These are phyloP conservation scores for Acromyrmex echinatior DNA, from an alignment of 1,140 invertebrate species.

Conservation along the genomic window DNA sequence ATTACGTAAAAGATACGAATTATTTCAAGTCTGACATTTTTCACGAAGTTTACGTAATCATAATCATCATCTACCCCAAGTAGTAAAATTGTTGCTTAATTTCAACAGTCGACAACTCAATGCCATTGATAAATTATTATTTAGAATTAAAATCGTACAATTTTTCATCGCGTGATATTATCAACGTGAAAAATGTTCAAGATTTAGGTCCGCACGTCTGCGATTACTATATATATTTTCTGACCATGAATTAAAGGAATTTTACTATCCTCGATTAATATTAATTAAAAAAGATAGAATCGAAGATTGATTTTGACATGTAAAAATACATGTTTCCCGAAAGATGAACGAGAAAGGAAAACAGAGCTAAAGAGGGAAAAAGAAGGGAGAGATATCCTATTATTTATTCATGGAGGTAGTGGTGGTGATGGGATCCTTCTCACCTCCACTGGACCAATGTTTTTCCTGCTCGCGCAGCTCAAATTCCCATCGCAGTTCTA, in stretches of 20 bases:
- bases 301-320: conserved; percentile 31
- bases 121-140: neutral
- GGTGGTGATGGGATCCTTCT: conserved; percentile 84
- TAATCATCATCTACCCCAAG: neutral
- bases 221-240: neutral
- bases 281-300: conserved; percentile 21
- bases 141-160: conserved; percentile 5
- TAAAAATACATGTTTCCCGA: conserved; percentile 40
- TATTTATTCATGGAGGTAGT: conserved; percentile 84
- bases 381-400: neutral
- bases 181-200: conserved; percentile 5
- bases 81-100: neutral
- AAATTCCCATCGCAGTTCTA: conserved; percentile 89
- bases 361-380: neutral
- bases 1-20: conserved; percentile 16
- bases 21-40: neutral
- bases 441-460: conserved; percentile 89
- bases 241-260: neutral
- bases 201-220: conserved; percentile 5
- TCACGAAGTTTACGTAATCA: neutral
- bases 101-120: conserved; percentile 8
- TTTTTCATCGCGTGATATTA: neutral
- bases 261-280: conserved; percentile 13
- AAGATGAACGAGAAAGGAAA: neutral
- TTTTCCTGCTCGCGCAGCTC: conserved; percentile 90